Conservation (phyloP, 2,797 vertebrate species). For the Nannoperca australis region DNA sequence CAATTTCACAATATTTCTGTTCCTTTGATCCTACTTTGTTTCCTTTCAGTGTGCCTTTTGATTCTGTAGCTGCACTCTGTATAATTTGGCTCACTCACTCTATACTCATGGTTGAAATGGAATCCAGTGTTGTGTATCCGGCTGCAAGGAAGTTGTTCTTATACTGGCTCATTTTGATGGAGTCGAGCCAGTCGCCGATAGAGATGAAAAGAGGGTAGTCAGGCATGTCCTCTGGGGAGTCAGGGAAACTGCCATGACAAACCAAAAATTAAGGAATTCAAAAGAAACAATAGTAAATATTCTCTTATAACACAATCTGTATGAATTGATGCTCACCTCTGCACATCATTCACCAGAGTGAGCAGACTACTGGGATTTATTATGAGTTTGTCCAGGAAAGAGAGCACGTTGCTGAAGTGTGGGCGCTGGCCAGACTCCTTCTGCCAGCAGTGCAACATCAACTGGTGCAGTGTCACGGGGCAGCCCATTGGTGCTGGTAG, state of each 20-base stretch:
- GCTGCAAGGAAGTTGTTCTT: constrained; percentile 97
- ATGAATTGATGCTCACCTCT: constrained; percentile 67
- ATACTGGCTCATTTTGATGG: constrained; percentile 99
- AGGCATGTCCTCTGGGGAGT: constrained; percentile 85
- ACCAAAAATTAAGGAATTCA: constrained; percentile 14
- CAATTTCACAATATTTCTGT: constrained; percentile 7
- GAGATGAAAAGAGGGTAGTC: constrained; percentile 94
- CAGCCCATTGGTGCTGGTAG: constrained; percentile 97
- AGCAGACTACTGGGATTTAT: constrained; percentile 95
- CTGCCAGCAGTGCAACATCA: constrained; percentile 99
- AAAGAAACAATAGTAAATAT: too few relatives aligned
- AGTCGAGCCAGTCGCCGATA: constrained; percentile 98
- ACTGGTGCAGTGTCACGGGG: constrained; percentile 94
- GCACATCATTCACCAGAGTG: constrained; percentile 87
- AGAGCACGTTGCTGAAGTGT: constrained; percentile 92
- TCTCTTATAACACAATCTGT: too few relatives aligned
- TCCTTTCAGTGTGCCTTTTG: constrained; percentile 1
- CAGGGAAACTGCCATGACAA: constrained; percentile 76
- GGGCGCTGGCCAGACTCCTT: constrained; percentile 95
- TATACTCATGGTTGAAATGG: constrained; percentile 88
- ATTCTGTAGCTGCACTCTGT: constrained; percentile 15
- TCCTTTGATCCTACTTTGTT: constrained; percentile 18
- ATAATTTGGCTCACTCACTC: constrained; percentile 82
- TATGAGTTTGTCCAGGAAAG: constrained; percentile 97
- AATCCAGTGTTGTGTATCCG: constrained; percentile 96